A percentile compares a stretch with the other conserved stretches of the same genome.
Evolutionary conservation across 1,140 invertebrate genomes (phyloP).

Genomic region (Pseudoatta argentina): DNA sequence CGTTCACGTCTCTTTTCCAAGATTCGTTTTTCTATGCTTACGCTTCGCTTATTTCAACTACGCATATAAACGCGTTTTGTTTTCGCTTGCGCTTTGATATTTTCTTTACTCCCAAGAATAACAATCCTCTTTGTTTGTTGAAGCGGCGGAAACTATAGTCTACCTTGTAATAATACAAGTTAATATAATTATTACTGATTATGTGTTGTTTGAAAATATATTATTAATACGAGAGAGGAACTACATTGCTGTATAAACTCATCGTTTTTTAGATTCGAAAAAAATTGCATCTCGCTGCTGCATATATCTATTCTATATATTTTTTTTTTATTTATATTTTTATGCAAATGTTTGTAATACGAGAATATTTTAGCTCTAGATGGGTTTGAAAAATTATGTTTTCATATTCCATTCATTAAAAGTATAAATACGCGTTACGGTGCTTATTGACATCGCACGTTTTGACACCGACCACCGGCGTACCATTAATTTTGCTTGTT

Average conservation of each 20-base stretch:
- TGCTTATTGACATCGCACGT: slow-evolving; percentile 37
- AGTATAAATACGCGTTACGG: slow-evolving; percentile 30
- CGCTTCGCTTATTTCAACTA: slow-evolving; percentile 25
- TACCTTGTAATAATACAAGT: not conserved
- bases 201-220: not conserved
- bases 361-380: not conserved
- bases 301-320: not conserved
- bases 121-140: not conserved
- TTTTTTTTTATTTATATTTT: not conserved
- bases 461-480: slow-evolving; percentile 25
- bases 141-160: slow-evolving; percentile 1
- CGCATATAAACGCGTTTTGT: slow-evolving; percentile 21
- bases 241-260: too few species aligned
- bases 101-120: not conserved
- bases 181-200: not conserved
- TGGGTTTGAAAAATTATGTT: slow-evolving; percentile 1
- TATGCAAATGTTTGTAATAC: not conserved
- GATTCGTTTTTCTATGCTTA: slow-evolving; percentile 55
- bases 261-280: not conserved
- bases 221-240: not conserved
- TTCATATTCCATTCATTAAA: slow-evolving; percentile 40
- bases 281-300: not conserved
- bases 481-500: slow-evolving; percentile 49
- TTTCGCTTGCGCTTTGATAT: slow-evolving; percentile 14
- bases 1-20: slow-evolving; percentile 54